Conservation (phyloP, 2,113 vertebrate genomes). For the Burhinus oedicnemus region DNA sequence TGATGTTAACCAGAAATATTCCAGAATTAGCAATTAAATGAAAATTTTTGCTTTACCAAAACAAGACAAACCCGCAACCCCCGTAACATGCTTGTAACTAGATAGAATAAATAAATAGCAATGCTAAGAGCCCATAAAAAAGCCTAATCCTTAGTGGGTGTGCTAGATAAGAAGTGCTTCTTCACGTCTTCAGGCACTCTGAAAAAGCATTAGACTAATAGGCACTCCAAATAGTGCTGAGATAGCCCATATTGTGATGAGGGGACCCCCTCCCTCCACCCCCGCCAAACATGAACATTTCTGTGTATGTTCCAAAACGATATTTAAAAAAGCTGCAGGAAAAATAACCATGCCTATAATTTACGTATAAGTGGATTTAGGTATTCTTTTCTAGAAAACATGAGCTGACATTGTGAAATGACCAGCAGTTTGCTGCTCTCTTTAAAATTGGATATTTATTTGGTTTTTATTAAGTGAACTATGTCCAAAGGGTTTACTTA, state of each 20-base stretch:
- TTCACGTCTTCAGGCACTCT: background rate
- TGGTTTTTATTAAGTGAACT: background rate
- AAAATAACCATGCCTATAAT: background rate
- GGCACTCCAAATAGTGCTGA: background rate
- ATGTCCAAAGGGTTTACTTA: constrained; percentile 1
- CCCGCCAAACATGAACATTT: background rate
- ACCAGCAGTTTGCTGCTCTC: background rate
- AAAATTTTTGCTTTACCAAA: background rate
- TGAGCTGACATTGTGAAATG: background rate
- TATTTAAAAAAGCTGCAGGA: background rate
- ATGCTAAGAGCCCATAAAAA: background rate
- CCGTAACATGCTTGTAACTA: background rate
- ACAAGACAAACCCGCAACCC: background rate
- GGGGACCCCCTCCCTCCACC: background rate
- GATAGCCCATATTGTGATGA: background rate
- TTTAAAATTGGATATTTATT: constrained; percentile 21
- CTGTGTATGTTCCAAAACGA: background rate
- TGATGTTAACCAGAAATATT: background rate
- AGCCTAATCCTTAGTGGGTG: background rate
- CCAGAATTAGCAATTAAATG: background rate
- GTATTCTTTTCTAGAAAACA: background rate
- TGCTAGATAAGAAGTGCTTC: constrained; percentile 12
- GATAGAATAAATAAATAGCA: background rate
- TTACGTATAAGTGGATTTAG: background rate
- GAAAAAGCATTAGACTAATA: constrained; percentile 9